These are phyloP conservation scores for Lucilia sericata DNA, from an alignment of 1,140 invertebrate genomes.

Conservation along the genomic window DNA sequence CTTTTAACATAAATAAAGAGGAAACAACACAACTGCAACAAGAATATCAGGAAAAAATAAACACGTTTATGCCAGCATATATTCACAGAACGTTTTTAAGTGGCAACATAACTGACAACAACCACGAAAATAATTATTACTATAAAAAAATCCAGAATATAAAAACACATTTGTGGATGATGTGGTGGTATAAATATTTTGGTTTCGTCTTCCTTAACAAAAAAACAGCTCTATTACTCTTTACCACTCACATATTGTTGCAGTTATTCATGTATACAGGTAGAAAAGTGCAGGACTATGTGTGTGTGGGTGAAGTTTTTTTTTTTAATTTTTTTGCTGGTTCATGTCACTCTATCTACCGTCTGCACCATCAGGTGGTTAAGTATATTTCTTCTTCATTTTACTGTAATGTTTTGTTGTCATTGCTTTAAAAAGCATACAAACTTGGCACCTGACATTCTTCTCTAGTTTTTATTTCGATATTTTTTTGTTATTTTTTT, in stretches of 20 bases:
- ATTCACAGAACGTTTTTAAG: slow-evolving; percentile 11
- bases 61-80: background rate
- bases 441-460: slow-evolving; percentile 39
- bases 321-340: background rate
- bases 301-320: background rate
- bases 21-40: background rate
- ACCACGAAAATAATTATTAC: slow-evolving; percentile 43
- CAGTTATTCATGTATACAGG: background rate
- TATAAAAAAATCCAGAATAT: background rate
- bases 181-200: slow-evolving; percentile 22
- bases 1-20: slow-evolving; percentile 18
- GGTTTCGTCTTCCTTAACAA: background rate
- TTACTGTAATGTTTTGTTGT: background rate
- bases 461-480: background rate
- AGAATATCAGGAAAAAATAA: background rate
- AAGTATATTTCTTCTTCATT: background rate
- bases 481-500: background rate
- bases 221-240: slow-evolving; percentile 18
- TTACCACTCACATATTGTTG: background rate
- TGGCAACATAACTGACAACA: slow-evolving; percentile 42
- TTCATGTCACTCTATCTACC: background rate
- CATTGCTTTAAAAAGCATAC: background rate
- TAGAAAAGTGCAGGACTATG: background rate
- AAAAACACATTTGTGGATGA: slow-evolving; percentile 17
- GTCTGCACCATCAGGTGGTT: background rate